A percentile compares a stretch with the other conserved stretches of the same genome.
Evolutionary conservation across 2,888 invertebrate genomes (phyloP).

Genomic region (Sceliomorpha sp.): DNA sequence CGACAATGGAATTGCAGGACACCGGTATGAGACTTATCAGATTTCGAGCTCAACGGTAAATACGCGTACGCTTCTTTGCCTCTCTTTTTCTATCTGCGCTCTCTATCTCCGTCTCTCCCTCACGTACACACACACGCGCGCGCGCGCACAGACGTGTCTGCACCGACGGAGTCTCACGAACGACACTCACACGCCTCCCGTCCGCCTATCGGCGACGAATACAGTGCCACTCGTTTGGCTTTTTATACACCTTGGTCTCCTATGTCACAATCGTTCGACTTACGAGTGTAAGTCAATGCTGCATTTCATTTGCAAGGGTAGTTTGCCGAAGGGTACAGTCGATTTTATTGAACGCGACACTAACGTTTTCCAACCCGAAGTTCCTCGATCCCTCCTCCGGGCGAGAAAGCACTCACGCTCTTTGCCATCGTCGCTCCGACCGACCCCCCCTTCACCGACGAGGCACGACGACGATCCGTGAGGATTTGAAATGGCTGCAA

Average conservation of each 20-base stretch:
- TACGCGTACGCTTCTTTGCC: conserved; percentile 38
- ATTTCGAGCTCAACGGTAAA: conserved; percentile 54
- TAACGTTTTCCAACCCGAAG: conserved; percentile 55
- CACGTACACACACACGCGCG: no score
- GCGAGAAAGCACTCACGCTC: conserved; percentile 41
- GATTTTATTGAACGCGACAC: conserved; percentile 74
- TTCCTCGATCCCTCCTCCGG: conserved; percentile 25
- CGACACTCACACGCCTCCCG: no score
- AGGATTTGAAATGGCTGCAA: conserved; percentile 72
- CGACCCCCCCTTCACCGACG: no score
- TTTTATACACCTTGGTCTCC: conserved; percentile 32
- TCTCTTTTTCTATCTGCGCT: conserved; percentile 24
- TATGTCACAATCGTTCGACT: conserved; percentile 63
- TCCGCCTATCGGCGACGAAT: no score
- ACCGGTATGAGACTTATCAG: conserved; percentile 52
- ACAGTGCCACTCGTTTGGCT: no score
- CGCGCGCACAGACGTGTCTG: no score
- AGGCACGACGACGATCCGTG: conserved; percentile 58
- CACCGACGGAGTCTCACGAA: no score
- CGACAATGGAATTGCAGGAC: conserved; percentile 57
- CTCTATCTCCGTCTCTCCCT: no score
- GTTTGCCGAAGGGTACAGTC: conserved; percentile 60
- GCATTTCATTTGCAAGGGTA: conserved; percentile 68
- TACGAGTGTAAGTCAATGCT: conserved; percentile 64
- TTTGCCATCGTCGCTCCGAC: conserved; percentile 46